A percentile compares a stretch with the other conserved stretches of the same genome.
These are phyloP conservation scores for Plutomurus gul DNA, from an alignment of 1,140 invertebrate species.

Conservation along the genomic window DNA sequence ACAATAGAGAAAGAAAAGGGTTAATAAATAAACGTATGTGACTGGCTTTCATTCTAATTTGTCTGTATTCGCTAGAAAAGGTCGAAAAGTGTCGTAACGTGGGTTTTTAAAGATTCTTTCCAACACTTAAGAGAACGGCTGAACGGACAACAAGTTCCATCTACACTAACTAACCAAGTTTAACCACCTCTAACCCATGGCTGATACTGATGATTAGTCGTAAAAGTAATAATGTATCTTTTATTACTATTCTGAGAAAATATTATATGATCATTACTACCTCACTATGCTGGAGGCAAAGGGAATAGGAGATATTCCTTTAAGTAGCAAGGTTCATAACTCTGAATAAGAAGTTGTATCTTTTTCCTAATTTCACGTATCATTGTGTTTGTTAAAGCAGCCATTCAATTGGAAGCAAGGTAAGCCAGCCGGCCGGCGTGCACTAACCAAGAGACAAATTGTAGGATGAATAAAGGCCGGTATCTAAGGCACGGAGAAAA, in stretches of 20 bases:
- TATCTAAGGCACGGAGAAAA: too few species aligned
- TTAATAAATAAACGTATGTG: background rate
- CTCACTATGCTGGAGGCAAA: too few species aligned
- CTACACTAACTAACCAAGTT: conserved; percentile 14
- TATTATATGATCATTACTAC: too few species aligned
- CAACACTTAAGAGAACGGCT: background rate
- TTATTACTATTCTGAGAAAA: too few species aligned
- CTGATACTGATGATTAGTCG: too few species aligned
- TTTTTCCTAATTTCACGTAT: conserved; percentile 4
- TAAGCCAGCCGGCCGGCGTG: background rate
- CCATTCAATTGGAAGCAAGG: background rate
- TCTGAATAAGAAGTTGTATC: conserved; percentile 22
- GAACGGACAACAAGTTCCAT: background rate
- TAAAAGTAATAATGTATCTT: too few species aligned
- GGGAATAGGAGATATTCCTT: too few species aligned
- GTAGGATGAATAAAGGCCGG: too few species aligned
- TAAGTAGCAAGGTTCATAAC: too few species aligned
- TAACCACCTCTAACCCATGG: too few species aligned
- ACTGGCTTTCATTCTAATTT: conserved; percentile 8
- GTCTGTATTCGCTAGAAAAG: conserved; percentile 1
- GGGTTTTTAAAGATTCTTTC: conserved; percentile 16
- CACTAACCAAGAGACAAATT: background rate
- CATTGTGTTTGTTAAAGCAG: conserved; percentile 21
- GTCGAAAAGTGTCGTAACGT: conserved; percentile 5
- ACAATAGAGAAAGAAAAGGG: background rate